Percentiles rank a stretch among this genome's conserved stretches.
phyloP scores from a whole-genome alignment of 2,888 invertebrate genomes.

The Emmelina monodactyla region DNA sequence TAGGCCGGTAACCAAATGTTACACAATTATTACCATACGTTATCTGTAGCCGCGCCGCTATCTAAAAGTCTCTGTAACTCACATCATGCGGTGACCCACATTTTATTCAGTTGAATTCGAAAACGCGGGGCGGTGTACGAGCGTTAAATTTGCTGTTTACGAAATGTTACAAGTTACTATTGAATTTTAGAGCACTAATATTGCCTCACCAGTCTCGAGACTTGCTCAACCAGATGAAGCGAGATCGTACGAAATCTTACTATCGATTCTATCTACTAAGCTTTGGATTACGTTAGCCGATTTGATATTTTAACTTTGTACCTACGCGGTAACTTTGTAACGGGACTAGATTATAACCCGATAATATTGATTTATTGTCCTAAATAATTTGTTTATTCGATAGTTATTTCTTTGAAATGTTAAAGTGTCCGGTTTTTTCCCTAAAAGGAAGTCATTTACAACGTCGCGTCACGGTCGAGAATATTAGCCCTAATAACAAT shows the following conservation, averaged over 20 bases:
- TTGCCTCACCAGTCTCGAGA: neutral
- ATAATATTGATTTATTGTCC: too few species aligned
- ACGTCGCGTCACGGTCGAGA: conserved; percentile 13
- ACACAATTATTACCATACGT: conserved; percentile 18
- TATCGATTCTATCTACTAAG: conserved; percentile 19
- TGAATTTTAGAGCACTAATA: conserved; percentile 45
- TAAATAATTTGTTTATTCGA: too few species aligned
- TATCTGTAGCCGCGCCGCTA: conserved; percentile 23
- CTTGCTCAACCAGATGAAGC: conserved; percentile 24
- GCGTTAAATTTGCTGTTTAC: conserved; percentile 61
- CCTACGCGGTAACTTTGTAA: too few species aligned
- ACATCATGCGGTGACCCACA: conserved; percentile 48
- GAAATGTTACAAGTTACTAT: conserved; percentile 58
- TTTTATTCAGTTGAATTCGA: conserved; percentile 55
- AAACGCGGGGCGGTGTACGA: conserved; percentile 52
- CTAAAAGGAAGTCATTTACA: conserved; percentile 11
- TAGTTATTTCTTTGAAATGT: too few species aligned
- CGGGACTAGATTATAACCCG: too few species aligned
- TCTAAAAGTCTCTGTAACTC: conserved; percentile 21
- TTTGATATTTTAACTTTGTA: too few species aligned
- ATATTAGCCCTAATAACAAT: conserved; percentile 17
- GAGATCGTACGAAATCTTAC: conserved; percentile 38
- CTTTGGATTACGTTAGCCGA: conserved; percentile 16
- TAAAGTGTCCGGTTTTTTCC: too few species aligned
- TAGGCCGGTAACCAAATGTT: neutral